Conservation (phyloP, 2,113 vertebrate species). For the Callorhinus ursinus region DNA sequence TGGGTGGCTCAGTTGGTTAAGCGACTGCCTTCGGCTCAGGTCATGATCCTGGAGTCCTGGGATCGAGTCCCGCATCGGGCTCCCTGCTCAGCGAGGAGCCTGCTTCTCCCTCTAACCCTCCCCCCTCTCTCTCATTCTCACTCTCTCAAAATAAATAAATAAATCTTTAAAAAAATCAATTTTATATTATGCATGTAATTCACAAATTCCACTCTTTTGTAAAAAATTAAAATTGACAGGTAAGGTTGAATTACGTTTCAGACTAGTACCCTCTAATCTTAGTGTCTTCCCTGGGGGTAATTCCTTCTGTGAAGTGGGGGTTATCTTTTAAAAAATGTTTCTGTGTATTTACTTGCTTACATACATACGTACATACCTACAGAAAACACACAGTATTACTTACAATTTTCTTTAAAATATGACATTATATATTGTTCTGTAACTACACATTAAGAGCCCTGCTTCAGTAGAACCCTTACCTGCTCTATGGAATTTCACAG, state of each 20-base stretch:
- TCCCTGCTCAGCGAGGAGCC: no score
- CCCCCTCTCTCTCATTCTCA: no score
- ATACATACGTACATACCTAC: no score
- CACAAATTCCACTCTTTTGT: neutral
- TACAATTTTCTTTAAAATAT: neutral
- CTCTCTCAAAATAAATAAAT: no score
- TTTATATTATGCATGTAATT: neutral
- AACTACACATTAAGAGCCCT: neutral
- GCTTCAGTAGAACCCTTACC: neutral
- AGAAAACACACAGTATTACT: neutral
- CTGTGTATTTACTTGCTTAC: neutral
- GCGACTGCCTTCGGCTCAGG: no score
- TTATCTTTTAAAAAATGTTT: neutral
- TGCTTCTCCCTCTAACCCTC: no score
- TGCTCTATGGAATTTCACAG: neutral
- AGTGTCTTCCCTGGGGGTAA: neutral
- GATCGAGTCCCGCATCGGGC: no score
- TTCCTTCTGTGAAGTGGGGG: neutral
- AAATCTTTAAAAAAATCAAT: neutral
- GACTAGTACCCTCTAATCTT: neutral
- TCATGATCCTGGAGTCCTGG: no score
- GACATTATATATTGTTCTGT: neutral
- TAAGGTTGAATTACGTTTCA: neutral
- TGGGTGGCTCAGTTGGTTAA: no score
- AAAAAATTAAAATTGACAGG: neutral